phyloP scores from a whole-genome alignment of 2,888 invertebrate species.

The Pandemis cinnamomeana region DNA sequence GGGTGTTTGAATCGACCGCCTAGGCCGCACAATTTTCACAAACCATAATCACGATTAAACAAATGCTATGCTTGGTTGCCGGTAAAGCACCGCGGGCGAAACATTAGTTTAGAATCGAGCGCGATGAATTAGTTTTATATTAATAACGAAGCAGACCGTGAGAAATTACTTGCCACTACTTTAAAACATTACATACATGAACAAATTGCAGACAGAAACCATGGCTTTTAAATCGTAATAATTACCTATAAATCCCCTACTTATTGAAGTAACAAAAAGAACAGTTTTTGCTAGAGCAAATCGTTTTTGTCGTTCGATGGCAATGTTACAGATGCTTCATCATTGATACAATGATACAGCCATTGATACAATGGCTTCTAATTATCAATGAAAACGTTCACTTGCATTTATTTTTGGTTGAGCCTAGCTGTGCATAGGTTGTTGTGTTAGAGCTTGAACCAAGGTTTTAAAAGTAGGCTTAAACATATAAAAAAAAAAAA shows the following conservation, averaged over 20 bases:
- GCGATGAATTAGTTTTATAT: background rate
- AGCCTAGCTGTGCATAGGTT: background rate
- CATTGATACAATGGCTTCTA: background rate
- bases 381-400: background rate
- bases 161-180: background rate
- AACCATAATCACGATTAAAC: background rate
- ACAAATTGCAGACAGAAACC: too few relatives aligned
- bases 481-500: background rate
- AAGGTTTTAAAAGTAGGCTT: background rate
- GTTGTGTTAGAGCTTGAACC: background rate
- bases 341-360: too few relatives aligned
- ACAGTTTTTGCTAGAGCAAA: too few relatives aligned
- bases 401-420: background rate
- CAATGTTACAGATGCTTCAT: too few relatives aligned
- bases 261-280: too few relatives aligned
- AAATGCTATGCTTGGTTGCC: background rate
- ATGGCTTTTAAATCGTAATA: too few relatives aligned
- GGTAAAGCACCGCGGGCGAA: conserved; percentile 10
- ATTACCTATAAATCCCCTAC: too few relatives aligned
- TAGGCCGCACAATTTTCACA: conserved; percentile 11
- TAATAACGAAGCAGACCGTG: background rate
- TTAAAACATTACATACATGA: background rate
- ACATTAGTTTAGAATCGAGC: conserved; percentile 11
- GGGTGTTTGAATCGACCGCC: background rate
- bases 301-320: too few relatives aligned